Conservation (phyloP, 2,113 vertebrate genomes). For the Herpetotheres cachinnans region DNA sequence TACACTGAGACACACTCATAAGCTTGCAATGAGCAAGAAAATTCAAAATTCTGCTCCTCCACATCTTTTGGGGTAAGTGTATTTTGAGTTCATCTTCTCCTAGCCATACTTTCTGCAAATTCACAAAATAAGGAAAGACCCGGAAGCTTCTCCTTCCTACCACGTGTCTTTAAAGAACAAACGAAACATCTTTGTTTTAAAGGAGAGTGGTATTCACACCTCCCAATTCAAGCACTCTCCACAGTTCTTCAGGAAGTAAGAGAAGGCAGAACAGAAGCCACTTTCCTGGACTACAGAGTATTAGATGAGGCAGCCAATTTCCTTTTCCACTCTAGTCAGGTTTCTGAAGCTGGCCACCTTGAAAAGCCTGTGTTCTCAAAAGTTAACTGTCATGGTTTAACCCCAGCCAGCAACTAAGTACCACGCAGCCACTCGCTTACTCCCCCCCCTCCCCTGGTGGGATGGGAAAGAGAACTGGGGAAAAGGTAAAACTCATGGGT, state of each 20-base stretch:
- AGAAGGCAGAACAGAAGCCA: neutral
- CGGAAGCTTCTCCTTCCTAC: neutral
- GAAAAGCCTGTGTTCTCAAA: neutral
- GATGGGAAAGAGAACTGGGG: too few species aligned
- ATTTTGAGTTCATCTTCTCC: neutral
- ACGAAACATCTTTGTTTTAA: neutral
- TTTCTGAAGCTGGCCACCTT: neutral
- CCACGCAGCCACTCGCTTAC: too few species aligned
- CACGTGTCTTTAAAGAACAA: neutral
- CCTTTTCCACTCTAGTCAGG: neutral
- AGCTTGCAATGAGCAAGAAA: neutral
- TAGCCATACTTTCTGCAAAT: neutral
- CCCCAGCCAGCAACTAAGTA: too few species aligned
- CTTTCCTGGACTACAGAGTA: neutral
- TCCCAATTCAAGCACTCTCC: neutral
- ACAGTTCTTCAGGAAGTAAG: neutral
- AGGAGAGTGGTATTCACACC: neutral
- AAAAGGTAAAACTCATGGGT: too few species aligned
- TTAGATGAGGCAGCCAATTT: neutral
- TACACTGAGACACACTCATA: neutral
- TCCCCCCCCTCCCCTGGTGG: too few species aligned
- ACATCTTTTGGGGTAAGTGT: neutral
- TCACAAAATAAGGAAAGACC: neutral
- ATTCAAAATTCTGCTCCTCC: neutral
- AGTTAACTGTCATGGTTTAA: neutral